Conservation (phyloP, 2,797 vertebrate genomes). For the Mus spretus region DNA sequence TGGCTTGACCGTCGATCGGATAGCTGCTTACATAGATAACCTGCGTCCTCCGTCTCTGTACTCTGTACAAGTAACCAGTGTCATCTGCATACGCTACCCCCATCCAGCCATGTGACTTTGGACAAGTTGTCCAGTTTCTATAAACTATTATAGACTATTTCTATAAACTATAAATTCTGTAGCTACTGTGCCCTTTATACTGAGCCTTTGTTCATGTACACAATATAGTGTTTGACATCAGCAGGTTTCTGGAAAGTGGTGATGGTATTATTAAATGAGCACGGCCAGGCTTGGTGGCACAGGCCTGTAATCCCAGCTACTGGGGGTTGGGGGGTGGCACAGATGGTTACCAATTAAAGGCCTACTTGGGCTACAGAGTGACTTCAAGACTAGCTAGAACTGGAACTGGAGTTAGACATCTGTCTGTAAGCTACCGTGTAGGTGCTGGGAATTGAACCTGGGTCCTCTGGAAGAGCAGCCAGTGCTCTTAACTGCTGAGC, state of each 20-base stretch:
- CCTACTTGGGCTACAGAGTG: not conserved
- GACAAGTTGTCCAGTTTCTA: slow-evolving; percentile 53
- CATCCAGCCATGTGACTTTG: not conserved
- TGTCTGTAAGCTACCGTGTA: no score
- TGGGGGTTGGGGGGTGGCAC: not conserved
- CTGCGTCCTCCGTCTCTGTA: slow-evolving; percentile 6
- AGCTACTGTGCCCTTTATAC: not conserved
- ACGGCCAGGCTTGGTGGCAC: not conserved
- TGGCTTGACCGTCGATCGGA: not conserved
- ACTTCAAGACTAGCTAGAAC: not conserved
- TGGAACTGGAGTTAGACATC: no score
- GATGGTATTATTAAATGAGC: not conserved
- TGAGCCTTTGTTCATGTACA: not conserved
- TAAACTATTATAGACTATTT: not conserved
- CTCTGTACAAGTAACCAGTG: slow-evolving; percentile 5
- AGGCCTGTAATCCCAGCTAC: not conserved
- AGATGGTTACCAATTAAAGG: not conserved
- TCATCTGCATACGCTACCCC: slow-evolving; percentile 3
- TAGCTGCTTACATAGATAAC: not conserved
- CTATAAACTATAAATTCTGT: not conserved
- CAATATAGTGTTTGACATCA: slow-evolving; percentile 9
- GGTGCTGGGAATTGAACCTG: no score
- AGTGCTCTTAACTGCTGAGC: no score
- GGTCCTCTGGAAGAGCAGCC: no score
- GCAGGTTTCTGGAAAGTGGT: not conserved